Conservation (phyloP, 1,140 invertebrate species). For the Drosophila aff. region DNA sequence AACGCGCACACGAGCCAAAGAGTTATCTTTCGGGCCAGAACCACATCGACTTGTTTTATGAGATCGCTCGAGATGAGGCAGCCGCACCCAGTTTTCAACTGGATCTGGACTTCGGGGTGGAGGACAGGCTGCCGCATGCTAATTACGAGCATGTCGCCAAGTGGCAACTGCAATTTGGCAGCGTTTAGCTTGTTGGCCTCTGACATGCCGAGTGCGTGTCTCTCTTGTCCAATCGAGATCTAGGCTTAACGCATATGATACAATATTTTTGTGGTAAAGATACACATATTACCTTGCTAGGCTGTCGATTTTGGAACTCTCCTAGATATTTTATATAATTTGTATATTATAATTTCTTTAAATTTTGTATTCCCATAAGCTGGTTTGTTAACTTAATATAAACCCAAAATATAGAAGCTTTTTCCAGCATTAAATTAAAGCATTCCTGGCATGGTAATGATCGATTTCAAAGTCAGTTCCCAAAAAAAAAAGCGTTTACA, state of each 20-base stretch:
- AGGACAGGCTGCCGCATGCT: conserved; percentile 46
- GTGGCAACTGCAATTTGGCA: conserved; percentile 30
- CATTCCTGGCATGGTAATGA: not conserved
- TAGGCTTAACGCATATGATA: not conserved
- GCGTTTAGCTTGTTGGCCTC: conserved; percentile 33
- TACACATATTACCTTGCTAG: not conserved
- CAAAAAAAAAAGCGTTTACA: not conserved
- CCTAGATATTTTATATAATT: too few species aligned
- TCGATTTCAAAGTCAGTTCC: not conserved
- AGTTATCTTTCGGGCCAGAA: conserved; percentile 44
- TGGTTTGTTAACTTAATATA: too few species aligned
- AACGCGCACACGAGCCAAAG: conserved; percentile 52
- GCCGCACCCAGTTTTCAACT: conserved; percentile 40
- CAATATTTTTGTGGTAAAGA: not conserved
- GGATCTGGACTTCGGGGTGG: not conserved
- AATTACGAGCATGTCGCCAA: conserved; percentile 73
- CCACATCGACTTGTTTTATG: conserved; percentile 68
- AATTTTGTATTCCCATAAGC: too few species aligned
- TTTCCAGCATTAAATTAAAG: too few species aligned
- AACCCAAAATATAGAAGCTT: too few species aligned
- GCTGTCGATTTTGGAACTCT: not conserved
- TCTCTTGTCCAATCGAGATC: not conserved
- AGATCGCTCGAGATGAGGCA: conserved; percentile 63
- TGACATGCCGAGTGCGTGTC: conserved; percentile 16
- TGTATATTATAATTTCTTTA: too few species aligned